phyloP scores from a whole-genome alignment of 2,113 vertebrate genomes.

The Aptenodytes patagonicus region DNA sequence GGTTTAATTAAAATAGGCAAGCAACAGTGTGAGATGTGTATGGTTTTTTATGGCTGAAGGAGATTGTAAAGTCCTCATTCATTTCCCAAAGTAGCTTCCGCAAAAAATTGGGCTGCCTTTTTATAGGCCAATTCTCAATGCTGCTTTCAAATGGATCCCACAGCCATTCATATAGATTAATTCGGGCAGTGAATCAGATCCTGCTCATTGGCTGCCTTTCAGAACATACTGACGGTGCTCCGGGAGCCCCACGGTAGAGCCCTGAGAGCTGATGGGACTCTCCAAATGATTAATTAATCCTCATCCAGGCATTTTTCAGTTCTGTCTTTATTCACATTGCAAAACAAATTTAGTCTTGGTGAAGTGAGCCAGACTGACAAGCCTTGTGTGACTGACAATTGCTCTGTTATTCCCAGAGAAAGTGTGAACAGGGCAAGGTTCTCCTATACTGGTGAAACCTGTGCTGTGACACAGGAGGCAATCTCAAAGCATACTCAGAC shows the following conservation, averaged over 20 bases:
- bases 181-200: conserved; percentile 62
- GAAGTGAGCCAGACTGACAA: neutral
- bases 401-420: neutral
- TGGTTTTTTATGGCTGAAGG: conserved; percentile 63
- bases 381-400: neutral
- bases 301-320: conserved; percentile 13
- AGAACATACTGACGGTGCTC: conserved; percentile 21
- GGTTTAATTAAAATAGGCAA: conserved; percentile 74
- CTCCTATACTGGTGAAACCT: neutral
- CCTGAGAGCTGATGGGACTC: neutral
- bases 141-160: conserved; percentile 69
- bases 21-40: conserved; percentile 56
- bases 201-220: conserved; percentile 67
- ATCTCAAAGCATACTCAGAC: neutral
- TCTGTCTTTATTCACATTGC: conserved; percentile 39
- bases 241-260: neutral
- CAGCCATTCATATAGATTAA: conserved; percentile 66
- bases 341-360: conserved; percentile 38
- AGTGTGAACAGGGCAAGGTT: neutral
- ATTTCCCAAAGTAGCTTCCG: conserved; percentile 52
- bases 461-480: neutral
- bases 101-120: conserved; percentile 64
- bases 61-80: conserved; percentile 64
- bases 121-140: conserved; percentile 63
- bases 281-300: conserved; percentile 69